phyloP scores from a whole-genome alignment of 2,797 vertebrate species.

The Siniperca obscura region DNA sequence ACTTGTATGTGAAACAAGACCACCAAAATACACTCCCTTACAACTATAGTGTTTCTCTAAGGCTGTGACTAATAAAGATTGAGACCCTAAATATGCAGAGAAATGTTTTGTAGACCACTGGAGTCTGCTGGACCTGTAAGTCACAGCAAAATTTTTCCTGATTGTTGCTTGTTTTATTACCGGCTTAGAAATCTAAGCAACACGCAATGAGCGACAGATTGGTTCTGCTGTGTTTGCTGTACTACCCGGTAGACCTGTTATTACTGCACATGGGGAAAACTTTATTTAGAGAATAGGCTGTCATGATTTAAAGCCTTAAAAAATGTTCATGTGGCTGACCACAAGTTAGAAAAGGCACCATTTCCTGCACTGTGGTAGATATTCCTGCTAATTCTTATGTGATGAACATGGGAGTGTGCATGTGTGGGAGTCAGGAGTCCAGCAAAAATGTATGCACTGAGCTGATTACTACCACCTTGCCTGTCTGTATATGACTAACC shows the following conservation, averaged over 20 bases:
- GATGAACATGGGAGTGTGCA: neutral
- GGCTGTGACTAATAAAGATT: conserved; percentile 30
- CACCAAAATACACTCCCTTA: conserved; percentile 4
- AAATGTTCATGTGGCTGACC: neutral
- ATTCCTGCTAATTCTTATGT: neutral
- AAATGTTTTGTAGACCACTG: conserved; percentile 17
- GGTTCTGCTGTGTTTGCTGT: conserved; percentile 14
- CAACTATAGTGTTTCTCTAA: conserved; percentile 17
- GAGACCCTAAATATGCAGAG: conserved; percentile 6
- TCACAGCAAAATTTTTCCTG: neutral
- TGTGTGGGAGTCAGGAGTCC: neutral
- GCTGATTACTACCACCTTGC: neutral
- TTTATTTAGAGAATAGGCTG: conserved; percentile 5
- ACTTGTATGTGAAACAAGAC: conserved; percentile 40
- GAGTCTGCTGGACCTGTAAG: neutral
- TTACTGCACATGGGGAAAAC: neutral
- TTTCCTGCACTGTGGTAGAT: neutral
- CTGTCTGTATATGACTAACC: conserved; percentile 78
- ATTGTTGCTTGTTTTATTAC: conserved; percentile 22
- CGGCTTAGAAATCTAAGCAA: neutral
- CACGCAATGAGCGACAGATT: conserved; percentile 9
- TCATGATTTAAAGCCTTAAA: neutral
- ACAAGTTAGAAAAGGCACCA: neutral
- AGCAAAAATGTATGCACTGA: neutral
- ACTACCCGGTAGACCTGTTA: neutral